Evolutionary conservation across 2,888 invertebrate genomes (phyloP).

Genomic region (Anagyrus pseudococci): DNA sequence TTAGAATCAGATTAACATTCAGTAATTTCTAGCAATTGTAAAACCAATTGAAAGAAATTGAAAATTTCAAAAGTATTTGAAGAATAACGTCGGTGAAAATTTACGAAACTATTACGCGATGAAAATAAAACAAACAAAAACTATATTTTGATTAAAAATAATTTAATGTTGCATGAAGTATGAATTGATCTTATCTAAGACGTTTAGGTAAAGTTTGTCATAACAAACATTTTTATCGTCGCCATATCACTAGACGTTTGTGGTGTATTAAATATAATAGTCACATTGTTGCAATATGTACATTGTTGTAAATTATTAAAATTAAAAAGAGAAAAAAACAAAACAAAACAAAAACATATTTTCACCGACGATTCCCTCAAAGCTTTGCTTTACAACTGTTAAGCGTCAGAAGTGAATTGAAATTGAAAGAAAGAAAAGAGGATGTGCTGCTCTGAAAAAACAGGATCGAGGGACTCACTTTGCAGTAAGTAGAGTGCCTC

Average conservation of each 20-base stretch:
- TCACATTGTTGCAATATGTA: too few relatives aligned
- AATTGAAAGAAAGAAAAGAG: not conserved
- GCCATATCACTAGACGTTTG: not conserved
- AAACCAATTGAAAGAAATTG: too few relatives aligned
- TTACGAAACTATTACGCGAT: not conserved
- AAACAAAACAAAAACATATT: not conserved
- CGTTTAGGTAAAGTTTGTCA: not conserved
- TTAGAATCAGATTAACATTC: too few relatives aligned
- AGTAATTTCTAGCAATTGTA: too few relatives aligned
- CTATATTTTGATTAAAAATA: not conserved
- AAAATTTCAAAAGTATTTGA: too few relatives aligned
- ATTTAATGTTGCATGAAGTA: not conserved
- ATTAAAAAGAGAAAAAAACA: too few relatives aligned
- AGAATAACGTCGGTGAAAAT: conserved; percentile 7
- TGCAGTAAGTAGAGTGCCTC: conserved; percentile 49
- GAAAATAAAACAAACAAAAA: not conserved
- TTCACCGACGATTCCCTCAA: conserved; percentile 10
- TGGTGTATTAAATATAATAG: too few relatives aligned
- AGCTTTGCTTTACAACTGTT: not conserved
- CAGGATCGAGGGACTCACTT: conserved; percentile 46
- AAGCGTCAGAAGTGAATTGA: not conserved
- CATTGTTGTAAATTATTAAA: too few relatives aligned
- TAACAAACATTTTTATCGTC: not conserved
- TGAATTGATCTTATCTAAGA: not conserved
- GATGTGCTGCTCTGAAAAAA: not conserved